These are phyloP conservation scores for Seriola dumerili DNA, from an alignment of 2,113 vertebrate species.

Conservation along the genomic window DNA sequence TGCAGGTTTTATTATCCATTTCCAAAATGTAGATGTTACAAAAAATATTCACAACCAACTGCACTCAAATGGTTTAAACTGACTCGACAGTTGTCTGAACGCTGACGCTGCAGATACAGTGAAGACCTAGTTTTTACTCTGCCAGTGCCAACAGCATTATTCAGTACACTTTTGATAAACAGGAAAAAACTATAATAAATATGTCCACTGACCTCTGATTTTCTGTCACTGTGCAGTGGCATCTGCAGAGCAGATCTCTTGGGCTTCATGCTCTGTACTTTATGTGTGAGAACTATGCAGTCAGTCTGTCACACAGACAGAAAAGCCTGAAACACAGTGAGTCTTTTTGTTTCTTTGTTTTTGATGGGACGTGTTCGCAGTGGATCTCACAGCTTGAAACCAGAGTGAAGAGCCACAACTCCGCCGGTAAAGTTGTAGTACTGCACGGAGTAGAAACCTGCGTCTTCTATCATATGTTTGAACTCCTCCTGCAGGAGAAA, in stretches of 20 bases:
- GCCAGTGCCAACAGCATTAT: neutral
- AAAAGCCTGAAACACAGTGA: constrained; percentile 12
- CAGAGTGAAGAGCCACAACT: constrained; percentile 96
- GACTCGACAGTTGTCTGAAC: neutral
- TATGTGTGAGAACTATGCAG: neutral
- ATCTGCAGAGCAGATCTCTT: constrained; percentile 1
- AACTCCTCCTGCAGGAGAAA: constrained; percentile 89
- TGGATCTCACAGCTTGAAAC: constrained; percentile 91
- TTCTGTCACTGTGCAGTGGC: neutral
- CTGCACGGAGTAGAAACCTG: constrained; percentile 90
- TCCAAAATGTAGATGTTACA: neutral
- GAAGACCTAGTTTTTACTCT: neutral
- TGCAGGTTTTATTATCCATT: constrained; percentile 25
- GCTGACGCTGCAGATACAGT: neutral
- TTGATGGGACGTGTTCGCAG: neutral
- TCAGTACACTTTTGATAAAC: neutral
- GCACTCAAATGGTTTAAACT: neutral
- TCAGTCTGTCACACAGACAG: neutral
- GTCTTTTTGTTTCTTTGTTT: neutral
- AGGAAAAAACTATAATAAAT: constrained; percentile 6
- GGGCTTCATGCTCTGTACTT: neutral
- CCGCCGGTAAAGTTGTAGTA: constrained; percentile 89
- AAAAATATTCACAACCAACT: neutral
- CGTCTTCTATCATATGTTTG: constrained; percentile 93
- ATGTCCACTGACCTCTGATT: constrained; percentile 7